Evolutionary conservation across 2,797 vertebrate species (phyloP).

Genomic region (Sarcoramphus papa): DNA sequence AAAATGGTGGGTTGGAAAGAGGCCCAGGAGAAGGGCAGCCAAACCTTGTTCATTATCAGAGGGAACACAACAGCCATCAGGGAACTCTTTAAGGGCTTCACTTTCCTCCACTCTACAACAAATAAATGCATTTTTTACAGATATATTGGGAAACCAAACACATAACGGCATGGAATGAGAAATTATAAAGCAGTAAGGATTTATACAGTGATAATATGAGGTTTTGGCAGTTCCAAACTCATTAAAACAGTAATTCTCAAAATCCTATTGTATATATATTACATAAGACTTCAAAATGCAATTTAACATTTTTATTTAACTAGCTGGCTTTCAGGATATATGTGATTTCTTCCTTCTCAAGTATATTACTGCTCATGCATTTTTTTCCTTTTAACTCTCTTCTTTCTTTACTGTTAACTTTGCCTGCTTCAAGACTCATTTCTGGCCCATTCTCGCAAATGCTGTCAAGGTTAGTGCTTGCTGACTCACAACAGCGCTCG

Average conservation of each 20-base stretch:
- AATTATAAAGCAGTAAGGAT: background rate
- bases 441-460: background rate
- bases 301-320: background rate
- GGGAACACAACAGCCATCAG: background rate
- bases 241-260: background rate
- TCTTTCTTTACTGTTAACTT: background rate
- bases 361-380: background rate
- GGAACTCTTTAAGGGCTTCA: background rate
- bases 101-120: background rate
- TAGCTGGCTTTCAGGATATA: background rate
- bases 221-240: background rate
- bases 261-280: background rate
- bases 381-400: background rate
- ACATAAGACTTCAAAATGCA: background rate
- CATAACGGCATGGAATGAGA: background rate
- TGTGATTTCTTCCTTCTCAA: background rate
- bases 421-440: background rate
- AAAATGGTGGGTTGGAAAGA: background rate
- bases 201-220: background rate
- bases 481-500: background rate
- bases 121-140: background rate
- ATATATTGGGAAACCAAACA: background rate
- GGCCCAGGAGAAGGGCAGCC: slow-evolving; percentile 7
- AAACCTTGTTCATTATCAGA: background rate
- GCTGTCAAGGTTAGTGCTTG: background rate